phyloP scores from a whole-genome alignment of 2,113 vertebrate genomes.

The Lynx canadensis region DNA sequence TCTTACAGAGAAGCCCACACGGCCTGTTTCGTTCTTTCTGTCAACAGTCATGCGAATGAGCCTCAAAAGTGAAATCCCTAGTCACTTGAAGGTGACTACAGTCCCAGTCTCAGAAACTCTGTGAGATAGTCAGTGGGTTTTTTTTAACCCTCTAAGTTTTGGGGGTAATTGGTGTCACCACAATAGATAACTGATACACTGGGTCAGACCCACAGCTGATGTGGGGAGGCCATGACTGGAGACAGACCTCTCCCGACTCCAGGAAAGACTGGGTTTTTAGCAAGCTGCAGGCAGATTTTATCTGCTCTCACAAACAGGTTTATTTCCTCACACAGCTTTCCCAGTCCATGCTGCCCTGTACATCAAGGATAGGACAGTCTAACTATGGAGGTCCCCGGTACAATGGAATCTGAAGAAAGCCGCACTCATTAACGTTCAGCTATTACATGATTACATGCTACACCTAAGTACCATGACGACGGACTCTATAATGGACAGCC shows the following conservation, averaged over 20 bases:
- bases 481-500: background rate
- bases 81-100: background rate
- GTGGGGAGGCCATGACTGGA: background rate
- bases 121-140: background rate
- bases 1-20: background rate
- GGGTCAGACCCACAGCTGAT: background rate
- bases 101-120: background rate
- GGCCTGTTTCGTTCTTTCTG: background rate
- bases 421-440: background rate
- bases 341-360: background rate
- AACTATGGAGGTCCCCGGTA: background rate
- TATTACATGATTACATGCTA: background rate
- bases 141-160: conserved; percentile 10
- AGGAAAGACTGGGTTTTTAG: background rate
- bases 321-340: background rate
- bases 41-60: background rate
- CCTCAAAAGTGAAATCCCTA: background rate
- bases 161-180: background rate
- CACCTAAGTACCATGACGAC: background rate
- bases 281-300: background rate
- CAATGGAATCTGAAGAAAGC: conserved; percentile 24
- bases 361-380: background rate
- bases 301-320: background rate
- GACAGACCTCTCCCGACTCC: background rate
- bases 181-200: background rate